phyloP scores from a whole-genome alignment of 2,888 invertebrate genomes.

The Erebia aethiops region DNA sequence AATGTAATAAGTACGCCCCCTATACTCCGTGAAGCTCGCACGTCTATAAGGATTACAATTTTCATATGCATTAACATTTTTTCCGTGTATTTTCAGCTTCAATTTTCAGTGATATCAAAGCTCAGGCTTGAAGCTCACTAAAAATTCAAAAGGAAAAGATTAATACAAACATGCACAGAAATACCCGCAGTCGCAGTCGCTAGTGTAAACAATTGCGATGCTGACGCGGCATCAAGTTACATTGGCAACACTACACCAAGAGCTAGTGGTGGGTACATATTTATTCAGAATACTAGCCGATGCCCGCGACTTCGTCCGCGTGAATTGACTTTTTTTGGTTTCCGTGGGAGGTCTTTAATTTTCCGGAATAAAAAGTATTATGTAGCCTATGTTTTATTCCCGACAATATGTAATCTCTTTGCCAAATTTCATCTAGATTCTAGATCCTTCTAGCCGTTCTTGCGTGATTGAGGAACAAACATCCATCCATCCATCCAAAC shows the following conservation, averaged over 20 bases:
- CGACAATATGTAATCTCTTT: no score
- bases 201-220: constrained; percentile 15
- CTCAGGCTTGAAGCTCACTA: background rate
- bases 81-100: background rate
- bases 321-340: no score
- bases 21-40: background rate
- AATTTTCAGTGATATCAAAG: background rate
- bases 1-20: background rate
- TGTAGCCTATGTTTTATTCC: no score
- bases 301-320: no score
- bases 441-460: no score
- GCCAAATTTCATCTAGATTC: no score
- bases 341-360: no score
- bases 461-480: no score
- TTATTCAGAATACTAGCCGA: no score
- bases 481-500: no score
- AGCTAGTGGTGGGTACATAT: background rate
- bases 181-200: background rate
- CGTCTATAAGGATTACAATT: background rate
- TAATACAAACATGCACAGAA: background rate
- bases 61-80: no score
- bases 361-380: no score
- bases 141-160: background rate
- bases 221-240: constrained; percentile 26
- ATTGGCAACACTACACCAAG: constrained; percentile 5